Evolutionary conservation across 2,113 vertebrate genomes (phyloP).

Genomic region (Scortum barcoo): DNA sequence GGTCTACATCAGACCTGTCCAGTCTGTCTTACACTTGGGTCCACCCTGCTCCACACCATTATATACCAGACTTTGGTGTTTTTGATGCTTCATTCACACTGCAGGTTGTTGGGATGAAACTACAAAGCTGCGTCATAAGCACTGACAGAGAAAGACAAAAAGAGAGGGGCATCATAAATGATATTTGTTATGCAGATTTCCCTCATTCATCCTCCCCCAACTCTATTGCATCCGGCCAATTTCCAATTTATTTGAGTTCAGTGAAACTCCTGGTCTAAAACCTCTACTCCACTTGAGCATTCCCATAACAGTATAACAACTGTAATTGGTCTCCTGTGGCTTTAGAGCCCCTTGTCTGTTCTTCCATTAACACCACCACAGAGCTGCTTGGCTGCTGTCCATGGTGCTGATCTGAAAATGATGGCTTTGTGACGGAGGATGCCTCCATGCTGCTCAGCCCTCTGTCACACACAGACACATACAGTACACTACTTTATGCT

Average conservation of each 20-base stretch:
- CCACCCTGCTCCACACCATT: too few species aligned
- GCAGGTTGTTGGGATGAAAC: neutral
- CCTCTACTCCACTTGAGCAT: conserved; percentile 48
- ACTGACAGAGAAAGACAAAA: neutral
- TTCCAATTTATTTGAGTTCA: conserved; percentile 42
- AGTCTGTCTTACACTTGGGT: too few species aligned
- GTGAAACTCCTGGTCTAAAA: conserved; percentile 38
- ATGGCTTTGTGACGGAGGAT: conserved; percentile 48
- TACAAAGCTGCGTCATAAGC: conserved; percentile 25
- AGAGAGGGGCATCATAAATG: neutral
- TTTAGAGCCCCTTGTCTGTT: conserved; percentile 50
- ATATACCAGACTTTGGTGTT: neutral
- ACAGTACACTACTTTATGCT: conserved; percentile 5
- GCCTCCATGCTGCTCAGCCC: conserved; percentile 44
- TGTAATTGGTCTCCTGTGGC: conserved; percentile 76
- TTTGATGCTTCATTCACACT: conserved; percentile 1
- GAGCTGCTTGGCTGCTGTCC: conserved; percentile 69
- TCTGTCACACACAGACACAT: conserved; percentile 3
- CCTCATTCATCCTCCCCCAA: conserved; percentile 8
- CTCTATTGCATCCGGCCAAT: conserved; percentile 21
- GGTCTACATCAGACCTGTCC: too few species aligned
- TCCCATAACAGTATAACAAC: conserved; percentile 65
- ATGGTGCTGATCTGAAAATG: conserved; percentile 74
- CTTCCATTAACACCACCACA: conserved; percentile 70
- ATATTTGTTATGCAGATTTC: conserved; percentile 46